These are phyloP conservation scores for Heliothis peltigera DNA, from an alignment of 2,888 invertebrate genomes.

Conservation along the genomic window DNA sequence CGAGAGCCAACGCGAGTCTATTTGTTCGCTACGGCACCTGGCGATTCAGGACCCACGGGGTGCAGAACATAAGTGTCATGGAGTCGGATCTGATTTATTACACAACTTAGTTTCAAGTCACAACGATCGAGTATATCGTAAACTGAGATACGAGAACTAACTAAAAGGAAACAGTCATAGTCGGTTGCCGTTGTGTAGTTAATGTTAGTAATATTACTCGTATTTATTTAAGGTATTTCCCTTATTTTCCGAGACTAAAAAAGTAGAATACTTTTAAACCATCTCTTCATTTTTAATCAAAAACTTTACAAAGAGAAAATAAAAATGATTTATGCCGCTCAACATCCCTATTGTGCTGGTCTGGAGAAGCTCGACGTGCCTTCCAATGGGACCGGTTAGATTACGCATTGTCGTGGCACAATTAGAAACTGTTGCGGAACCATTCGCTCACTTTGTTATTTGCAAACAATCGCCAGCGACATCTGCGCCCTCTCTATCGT, in stretches of 20 bases:
- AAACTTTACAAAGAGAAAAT: slow-evolving; percentile 1
- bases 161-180: too few relatives aligned
- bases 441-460: slow-evolving; percentile 85
- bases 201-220: too few relatives aligned
- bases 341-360: slow-evolving; percentile 59
- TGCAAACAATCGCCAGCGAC: slow-evolving; percentile 85
- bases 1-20: slow-evolving; percentile 79
- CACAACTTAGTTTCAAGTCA: slow-evolving; percentile 13
- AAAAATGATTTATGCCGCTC: slow-evolving; percentile 53
- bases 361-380: slow-evolving; percentile 79
- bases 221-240: too few relatives aligned
- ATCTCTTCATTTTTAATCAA: slow-evolving; percentile 2
- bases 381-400: slow-evolving; percentile 87
- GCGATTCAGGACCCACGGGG: slow-evolving; percentile 76
- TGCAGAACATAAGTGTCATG: slow-evolving; percentile 63
- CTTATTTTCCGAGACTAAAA: too few relatives aligned
- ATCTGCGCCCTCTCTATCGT: slow-evolving; percentile 79
- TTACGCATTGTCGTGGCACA: slow-evolving; percentile 88
- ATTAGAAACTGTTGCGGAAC: slow-evolving; percentile 87
- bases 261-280: too few relatives aligned
- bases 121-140: too few relatives aligned
- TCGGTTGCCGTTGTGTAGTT: too few relatives aligned
- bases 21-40: slow-evolving; percentile 83
- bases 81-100: slow-evolving; percentile 61
- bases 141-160: too few relatives aligned